phyloP scores from a whole-genome alignment of 2,113 vertebrate species.

The Hydrochoerus hydrochaeris region DNA sequence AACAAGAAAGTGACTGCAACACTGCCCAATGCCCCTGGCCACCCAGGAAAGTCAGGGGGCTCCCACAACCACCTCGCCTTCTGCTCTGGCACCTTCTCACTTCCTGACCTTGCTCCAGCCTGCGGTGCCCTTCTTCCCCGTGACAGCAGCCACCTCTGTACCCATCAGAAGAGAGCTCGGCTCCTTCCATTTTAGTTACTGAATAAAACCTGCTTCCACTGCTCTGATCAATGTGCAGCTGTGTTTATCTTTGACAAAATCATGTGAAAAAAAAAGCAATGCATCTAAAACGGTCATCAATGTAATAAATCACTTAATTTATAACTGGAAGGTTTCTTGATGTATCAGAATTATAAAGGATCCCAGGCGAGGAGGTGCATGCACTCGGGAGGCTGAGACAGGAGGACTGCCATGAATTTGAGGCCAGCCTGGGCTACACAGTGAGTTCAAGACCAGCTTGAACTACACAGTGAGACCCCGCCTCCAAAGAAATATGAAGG shows the following conservation, averaged over 20 bases:
- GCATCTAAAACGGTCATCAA: not conserved
- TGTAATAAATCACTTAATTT: not conserved
- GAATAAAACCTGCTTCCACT: not conserved
- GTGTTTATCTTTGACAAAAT: not conserved
- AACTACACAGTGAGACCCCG: not conserved
- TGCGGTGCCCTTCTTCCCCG: not conserved
- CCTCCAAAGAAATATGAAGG: not conserved
- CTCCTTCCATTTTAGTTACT: not conserved
- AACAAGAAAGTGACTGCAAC: not conserved
- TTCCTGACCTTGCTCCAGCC: not conserved
- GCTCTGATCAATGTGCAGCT: not conserved
- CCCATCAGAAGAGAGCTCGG: not conserved
- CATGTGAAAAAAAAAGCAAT: not conserved
- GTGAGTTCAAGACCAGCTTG: not conserved
- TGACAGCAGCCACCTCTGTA: not conserved
- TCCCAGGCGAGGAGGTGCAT: not conserved
- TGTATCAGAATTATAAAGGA: constrained; percentile 21
- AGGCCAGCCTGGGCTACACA: not conserved
- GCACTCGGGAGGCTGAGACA: not conserved
- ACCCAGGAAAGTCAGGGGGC: not conserved
- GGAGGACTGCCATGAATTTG: not conserved
- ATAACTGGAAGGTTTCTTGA: not conserved
- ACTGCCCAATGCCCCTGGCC: not conserved
- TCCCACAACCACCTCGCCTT: not conserved
- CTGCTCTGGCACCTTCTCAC: not conserved